Percentiles rank a stretch among this genome's conserved stretches.
Evolutionary conservation across 2,888 invertebrate species (phyloP).

Genomic region (Abrostola triplasia): DNA sequence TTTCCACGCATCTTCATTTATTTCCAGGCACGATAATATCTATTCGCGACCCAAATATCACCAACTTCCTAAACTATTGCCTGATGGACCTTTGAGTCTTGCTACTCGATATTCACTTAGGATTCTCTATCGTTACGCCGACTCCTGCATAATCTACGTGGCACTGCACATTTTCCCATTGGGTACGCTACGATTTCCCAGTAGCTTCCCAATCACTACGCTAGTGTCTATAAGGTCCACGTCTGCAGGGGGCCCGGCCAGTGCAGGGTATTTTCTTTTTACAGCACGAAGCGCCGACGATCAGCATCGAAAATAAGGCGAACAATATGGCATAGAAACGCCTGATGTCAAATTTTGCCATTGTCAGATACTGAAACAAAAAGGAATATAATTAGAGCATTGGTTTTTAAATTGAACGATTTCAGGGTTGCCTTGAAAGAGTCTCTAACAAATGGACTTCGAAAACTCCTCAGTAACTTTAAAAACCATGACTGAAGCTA

Average conservation of each 20-base stretch:
- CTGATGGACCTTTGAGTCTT: too few species aligned
- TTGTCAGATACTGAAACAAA: slow-evolving; percentile 61
- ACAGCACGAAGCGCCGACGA: slow-evolving; percentile 62
- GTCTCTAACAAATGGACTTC: too few species aligned
- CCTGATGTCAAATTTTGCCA: slow-evolving; percentile 64
- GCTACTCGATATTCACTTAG: background rate
- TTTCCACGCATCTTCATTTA: slow-evolving; percentile 4
- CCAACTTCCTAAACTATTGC: too few species aligned
- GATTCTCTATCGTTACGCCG: background rate
- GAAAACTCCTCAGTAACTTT: background rate
- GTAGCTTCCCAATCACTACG: background rate
- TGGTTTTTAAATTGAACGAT: background rate
- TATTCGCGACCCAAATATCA: too few species aligned
- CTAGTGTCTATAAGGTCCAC: slow-evolving; percentile 70
- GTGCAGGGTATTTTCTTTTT: slow-evolving; percentile 68
- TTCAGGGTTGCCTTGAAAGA: too few species aligned
- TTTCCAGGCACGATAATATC: slow-evolving; percentile 7
- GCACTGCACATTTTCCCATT: background rate
- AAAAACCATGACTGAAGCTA: background rate
- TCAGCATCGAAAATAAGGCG: slow-evolving; percentile 66
- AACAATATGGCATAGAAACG: slow-evolving; percentile 66
- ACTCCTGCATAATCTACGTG: background rate
- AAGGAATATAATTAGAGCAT: slow-evolving; percentile 1
- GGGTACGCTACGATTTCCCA: background rate
- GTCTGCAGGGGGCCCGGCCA: slow-evolving; percentile 74